Evolutionary conservation across 1,140 invertebrate genomes (phyloP).

Genomic region (Pissodes strobi): DNA sequence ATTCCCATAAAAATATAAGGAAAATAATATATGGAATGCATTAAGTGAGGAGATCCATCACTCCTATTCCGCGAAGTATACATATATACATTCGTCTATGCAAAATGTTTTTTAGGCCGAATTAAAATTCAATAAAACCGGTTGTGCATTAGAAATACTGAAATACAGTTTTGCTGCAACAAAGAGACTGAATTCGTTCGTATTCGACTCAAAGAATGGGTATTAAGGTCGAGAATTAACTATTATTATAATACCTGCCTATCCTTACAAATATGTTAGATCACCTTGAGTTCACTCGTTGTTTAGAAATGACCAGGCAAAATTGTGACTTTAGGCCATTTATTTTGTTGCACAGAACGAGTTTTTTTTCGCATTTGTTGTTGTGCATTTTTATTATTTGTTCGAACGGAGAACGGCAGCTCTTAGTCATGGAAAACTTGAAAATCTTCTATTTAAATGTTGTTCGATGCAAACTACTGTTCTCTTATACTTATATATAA

Average conservation of each 20-base stretch:
- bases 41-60: too few relatives aligned
- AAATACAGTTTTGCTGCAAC: slow-evolving; percentile 45
- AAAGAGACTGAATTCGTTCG: slow-evolving; percentile 44
- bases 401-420: too few relatives aligned
- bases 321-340: slow-evolving; percentile 48
- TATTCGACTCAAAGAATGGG: slow-evolving; percentile 47
- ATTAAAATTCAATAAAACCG: slow-evolving; percentile 49
- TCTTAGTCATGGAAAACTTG: too few relatives aligned
- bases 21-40: too few relatives aligned
- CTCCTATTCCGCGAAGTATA: too few relatives aligned
- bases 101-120: slow-evolving; percentile 48
- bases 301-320: slow-evolving; percentile 44
- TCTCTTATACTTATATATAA: too few relatives aligned
- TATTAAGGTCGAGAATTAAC: slow-evolving; percentile 47
- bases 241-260: slow-evolving; percentile 43
- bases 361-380: slow-evolving; percentile 38
- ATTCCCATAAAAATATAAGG: too few relatives aligned
- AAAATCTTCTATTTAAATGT: too few relatives aligned
- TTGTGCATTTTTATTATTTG: slow-evolving; percentile 1
- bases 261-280: slow-evolving; percentile 51
- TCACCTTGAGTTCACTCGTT: slow-evolving; percentile 43
- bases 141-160: slow-evolving; percentile 48
- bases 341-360: slow-evolving; percentile 38
- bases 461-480: too few relatives aligned
- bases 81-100: too few relatives aligned